Percentiles rank a stretch among this genome's conserved stretches.
Evolutionary conservation across 1,140 invertebrate species (phyloP).

Genomic region (Procambarus virginalis): DNA sequence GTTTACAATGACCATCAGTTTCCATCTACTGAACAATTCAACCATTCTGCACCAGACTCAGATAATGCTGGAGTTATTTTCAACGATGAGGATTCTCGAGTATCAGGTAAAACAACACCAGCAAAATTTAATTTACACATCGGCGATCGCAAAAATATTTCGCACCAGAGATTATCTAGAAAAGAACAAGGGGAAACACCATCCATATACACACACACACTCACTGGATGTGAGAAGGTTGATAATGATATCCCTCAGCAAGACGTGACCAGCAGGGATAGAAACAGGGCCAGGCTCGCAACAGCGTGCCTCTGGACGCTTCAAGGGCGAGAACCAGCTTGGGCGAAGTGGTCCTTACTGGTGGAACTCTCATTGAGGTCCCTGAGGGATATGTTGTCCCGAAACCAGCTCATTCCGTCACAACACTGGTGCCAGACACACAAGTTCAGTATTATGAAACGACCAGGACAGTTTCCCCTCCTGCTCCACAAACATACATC

Average conservation of each 20-base stretch:
- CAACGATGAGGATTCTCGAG: background rate
- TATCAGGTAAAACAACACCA: background rate
- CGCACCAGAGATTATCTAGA: background rate
- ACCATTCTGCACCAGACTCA: constrained; percentile 38
- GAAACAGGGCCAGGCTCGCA: background rate
- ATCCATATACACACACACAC: background rate
- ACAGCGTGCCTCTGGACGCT: background rate
- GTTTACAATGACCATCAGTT: background rate
- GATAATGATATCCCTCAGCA: background rate
- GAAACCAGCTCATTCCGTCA: constrained; percentile 31
- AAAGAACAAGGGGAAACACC: background rate
- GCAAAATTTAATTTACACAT: constrained; percentile 4
- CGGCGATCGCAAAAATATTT: background rate
- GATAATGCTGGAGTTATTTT: background rate
- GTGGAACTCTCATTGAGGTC: constrained; percentile 52
- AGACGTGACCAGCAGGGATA: background rate
- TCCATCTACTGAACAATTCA: background rate
- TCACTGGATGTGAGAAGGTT: background rate
- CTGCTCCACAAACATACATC: background rate
- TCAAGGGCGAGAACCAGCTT: constrained; percentile 16
- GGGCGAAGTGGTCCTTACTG: constrained; percentile 48
- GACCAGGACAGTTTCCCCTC: background rate
- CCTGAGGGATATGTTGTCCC: constrained; percentile 51
- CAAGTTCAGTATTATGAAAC: background rate
- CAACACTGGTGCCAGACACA: constrained; percentile 16